Conservation (phyloP, 2,888 invertebrate genomes). For the Sesamia inferens region DNA sequence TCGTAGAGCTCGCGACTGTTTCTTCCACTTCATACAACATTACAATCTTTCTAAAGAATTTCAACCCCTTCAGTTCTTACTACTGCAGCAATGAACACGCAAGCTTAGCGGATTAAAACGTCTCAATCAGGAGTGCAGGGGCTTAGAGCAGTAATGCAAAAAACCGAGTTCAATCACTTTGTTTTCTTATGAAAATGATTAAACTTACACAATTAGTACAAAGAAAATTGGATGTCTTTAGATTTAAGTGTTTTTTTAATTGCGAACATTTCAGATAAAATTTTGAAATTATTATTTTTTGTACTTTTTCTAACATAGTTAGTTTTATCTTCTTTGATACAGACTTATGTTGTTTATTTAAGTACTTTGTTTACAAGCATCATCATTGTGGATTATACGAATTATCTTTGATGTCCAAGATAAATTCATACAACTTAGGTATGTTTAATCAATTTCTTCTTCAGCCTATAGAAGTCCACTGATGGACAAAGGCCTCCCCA, state of each 20-base stretch:
- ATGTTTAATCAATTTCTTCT: no score
- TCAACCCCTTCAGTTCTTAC: background rate
- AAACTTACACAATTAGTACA: slow-evolving; percentile 50
- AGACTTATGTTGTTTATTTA: background rate
- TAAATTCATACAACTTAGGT: background rate
- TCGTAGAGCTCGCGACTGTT: slow-evolving; percentile 54
- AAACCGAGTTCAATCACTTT: slow-evolving; percentile 68
- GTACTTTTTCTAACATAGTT: background rate
- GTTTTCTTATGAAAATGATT: slow-evolving; percentile 64
- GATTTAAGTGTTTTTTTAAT: slow-evolving; percentile 17
- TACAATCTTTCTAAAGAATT: slow-evolving; percentile 45
- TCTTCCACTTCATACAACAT: slow-evolving; percentile 53
- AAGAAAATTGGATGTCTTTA: slow-evolving; percentile 24
- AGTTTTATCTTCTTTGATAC: background rate
- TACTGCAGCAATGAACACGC: slow-evolving; percentile 46
- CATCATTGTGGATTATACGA: background rate
- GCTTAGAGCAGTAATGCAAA: slow-evolving; percentile 50
- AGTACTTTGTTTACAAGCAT: background rate
- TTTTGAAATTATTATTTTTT: slow-evolving; percentile 2
- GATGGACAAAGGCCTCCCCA: no score
- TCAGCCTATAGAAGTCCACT: no score
- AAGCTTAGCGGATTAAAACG: slow-evolving; percentile 12
- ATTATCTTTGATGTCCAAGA: background rate
- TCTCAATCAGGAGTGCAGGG: slow-evolving; percentile 24
- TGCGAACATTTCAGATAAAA: background rate